Evolutionary conservation across 2,888 invertebrate species (phyloP).

Genomic region (Rhodophaea formosa): DNA sequence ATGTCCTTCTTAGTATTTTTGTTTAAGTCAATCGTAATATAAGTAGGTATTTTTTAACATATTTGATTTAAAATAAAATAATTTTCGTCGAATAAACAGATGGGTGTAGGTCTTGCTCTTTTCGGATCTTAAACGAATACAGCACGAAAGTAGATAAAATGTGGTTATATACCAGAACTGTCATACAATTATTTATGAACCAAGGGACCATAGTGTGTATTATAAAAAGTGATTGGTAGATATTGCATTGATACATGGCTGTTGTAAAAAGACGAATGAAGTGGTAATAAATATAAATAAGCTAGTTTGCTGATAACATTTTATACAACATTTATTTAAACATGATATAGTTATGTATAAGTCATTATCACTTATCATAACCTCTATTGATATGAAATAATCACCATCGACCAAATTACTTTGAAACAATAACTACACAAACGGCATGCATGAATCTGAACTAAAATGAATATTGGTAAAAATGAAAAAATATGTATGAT

Average conservation of each 20-base stretch:
- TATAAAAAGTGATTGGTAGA: no score
- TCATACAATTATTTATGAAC: no score
- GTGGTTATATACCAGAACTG: neutral
- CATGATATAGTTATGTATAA: neutral
- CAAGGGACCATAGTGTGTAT: neutral
- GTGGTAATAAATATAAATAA: neutral
- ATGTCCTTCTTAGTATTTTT: no score
- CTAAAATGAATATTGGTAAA: constrained; percentile 12
- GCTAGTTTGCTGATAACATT: neutral
- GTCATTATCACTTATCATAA: neutral
- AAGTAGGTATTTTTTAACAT: no score
- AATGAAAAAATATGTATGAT: constrained; percentile 38
- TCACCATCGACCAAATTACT: neutral
- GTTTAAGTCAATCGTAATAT: no score
- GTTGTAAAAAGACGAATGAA: neutral
- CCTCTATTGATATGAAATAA: constrained; percentile 1
- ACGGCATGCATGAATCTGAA: neutral
- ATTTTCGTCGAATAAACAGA: no score
- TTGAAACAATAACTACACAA: neutral
- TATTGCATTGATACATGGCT: neutral
- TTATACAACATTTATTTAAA: neutral
- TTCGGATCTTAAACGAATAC: neutral
- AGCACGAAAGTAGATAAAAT: neutral
- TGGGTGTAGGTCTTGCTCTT: no score
- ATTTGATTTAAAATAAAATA: no score